Evolutionary conservation across 2,113 vertebrate genomes (phyloP), one percentile per base, ranked within the genome.

Genomic region (Leptobrachium leishanense): DNA sequence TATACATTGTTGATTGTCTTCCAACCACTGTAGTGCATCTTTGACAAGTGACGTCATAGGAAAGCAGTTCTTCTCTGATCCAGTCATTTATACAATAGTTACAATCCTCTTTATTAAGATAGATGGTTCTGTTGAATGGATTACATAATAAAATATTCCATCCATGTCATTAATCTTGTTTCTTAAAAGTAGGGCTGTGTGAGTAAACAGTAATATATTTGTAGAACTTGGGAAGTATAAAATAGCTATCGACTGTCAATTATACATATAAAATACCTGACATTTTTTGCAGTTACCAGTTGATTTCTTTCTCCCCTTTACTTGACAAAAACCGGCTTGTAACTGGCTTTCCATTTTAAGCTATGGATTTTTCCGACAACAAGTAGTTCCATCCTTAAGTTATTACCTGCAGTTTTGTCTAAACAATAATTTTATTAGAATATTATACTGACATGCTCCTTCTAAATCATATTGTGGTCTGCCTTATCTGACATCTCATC

Each of bases 381-480:
- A 64, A 74, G 71, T 74, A 73, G 71, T 68, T 74, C 54, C 65
- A 74, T 80, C 78, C 73, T 81, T 81, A 81, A 59, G 78, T 69
- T 81, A 81, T 81, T 74, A 81, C 78, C 72, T 68, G 71, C 78
- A 67, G 78, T 81, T 81, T 81, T 81, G 78, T 81, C 78, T 81
- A 81, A 81, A 81, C 78, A 81, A 81, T 81, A 81, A 81, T 81
- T 81, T 81, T 81, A 81, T 81, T 81, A 81, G 78, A 81, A 81
- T 81, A 74, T 81, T 81, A 81, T 81, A 62, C 78, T 74, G 78
- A 81, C 78, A 74, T 74, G 78, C 71, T 15, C 15, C 12, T 64
- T 81, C 64, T 81, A 81, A 81, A 81, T 81, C 71, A 81, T 68
- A 50, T 46, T 68, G 71, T 74, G 78, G 78, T 63, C 78, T 68